These are phyloP conservation scores for Amphilophus citrinellus DNA, from an alignment of 2,113 vertebrate species.

Conservation along the genomic window DNA sequence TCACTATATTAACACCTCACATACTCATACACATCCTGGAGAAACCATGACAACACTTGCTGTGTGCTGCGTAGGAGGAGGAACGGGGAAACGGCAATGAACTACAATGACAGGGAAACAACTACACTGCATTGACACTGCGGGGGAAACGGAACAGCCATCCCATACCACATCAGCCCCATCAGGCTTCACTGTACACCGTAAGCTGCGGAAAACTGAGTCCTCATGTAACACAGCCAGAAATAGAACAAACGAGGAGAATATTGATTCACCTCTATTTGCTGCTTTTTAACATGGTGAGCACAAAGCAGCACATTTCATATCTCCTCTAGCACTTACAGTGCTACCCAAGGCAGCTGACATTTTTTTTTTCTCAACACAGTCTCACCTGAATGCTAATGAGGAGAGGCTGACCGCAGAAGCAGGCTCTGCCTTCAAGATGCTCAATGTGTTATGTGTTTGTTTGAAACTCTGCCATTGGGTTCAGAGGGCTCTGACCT, in stretches of 20 bases:
- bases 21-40: conserved; percentile 43
- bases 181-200: conserved; percentile 14
- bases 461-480: neutral
- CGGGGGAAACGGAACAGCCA: conserved; percentile 38
- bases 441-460: neutral
- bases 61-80: conserved; percentile 48
- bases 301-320: conserved; percentile 9
- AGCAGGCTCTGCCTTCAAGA: neutral
- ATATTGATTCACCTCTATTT: conserved; percentile 52
- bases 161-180: conserved; percentile 38
- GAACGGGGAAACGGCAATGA: conserved; percentile 22
- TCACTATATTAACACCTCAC: conserved; percentile 42
- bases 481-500: neutral
- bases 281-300: neutral
- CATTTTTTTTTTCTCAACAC: neutral
- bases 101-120: conserved; percentile 47
- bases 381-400: conserved; percentile 67
- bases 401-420: conserved; percentile 15
- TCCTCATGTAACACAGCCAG: conserved; percentile 38
- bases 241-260: conserved; percentile 37
- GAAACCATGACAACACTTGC: conserved; percentile 71
- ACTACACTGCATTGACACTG: conserved; percentile 61
- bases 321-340: conserved; percentile 5
- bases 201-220: conserved; percentile 17
- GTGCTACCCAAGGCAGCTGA: neutral